Percentiles rank a stretch among this genome's conserved stretches.
These are phyloP conservation scores for Dromas ardeola DNA, from an alignment of 2,113 vertebrate species.

Conservation along the genomic window DNA sequence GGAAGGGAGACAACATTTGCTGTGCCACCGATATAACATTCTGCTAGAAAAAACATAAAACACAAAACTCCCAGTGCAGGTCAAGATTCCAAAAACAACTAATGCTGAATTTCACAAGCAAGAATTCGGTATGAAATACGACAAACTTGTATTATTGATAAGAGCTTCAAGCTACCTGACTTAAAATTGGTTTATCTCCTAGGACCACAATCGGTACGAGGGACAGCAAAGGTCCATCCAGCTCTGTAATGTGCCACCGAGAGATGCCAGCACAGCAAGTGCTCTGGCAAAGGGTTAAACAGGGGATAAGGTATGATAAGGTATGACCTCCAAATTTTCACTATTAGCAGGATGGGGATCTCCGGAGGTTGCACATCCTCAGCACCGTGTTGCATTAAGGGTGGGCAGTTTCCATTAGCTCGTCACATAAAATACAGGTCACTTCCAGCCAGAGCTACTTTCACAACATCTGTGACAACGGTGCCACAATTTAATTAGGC, in stretches of 20 bases:
- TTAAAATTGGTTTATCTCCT: neutral
- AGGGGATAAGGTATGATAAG: neutral
- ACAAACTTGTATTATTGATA: neutral
- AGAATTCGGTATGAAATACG: neutral
- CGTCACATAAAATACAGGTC: neutral
- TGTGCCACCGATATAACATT: fast-evolving
- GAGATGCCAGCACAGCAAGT: neutral
- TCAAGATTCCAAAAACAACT: neutral
- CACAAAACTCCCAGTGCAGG: neutral
- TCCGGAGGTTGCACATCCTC: neutral
- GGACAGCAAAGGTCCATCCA: neutral
- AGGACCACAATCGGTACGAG: neutral
- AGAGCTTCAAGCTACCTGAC: neutral
- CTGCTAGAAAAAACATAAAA: neutral
- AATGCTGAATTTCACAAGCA: neutral
- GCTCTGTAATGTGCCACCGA: fast-evolving
- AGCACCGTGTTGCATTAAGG: neutral
- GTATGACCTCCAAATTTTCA: neutral
- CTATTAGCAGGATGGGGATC: neutral
- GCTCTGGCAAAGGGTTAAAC: neutral
- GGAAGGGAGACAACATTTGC: neutral
- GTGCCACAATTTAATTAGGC: neutral
- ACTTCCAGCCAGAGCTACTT: neutral
- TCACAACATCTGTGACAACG: neutral
- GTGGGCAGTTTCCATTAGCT: neutral